Evolutionary conservation across 2,888 invertebrate species (phyloP).

Genomic region (Leptopilina syphax): DNA sequence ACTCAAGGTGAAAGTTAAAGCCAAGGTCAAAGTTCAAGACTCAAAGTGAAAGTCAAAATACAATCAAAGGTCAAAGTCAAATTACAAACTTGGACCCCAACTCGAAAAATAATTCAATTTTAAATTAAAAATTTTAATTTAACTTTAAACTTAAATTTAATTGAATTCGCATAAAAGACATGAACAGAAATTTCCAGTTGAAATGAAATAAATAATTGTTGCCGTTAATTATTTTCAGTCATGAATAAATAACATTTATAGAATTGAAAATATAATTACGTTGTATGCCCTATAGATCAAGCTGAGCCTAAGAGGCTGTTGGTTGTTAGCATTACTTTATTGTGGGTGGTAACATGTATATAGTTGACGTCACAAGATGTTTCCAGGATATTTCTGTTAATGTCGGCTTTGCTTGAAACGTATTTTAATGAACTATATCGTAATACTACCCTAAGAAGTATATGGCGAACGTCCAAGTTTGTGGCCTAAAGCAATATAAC

Average conservation of each 20-base stretch:
- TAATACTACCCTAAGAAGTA: slow-evolving; percentile 57
- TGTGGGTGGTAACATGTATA: slow-evolving; percentile 3
- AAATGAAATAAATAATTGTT: no score
- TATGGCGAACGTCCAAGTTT: slow-evolving; percentile 62
- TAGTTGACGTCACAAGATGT: background rate
- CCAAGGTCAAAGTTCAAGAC: no score
- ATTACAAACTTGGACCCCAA: background rate
- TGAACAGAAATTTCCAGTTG: no score
- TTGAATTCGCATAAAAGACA: no score
- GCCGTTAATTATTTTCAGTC: no score
- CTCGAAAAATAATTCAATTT: background rate
- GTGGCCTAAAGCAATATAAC: slow-evolving; percentile 58
- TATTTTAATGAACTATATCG: slow-evolving; percentile 65
- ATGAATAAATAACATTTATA: no score
- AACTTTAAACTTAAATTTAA: no score
- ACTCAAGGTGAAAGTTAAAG: no score
- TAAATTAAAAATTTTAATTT: no score
- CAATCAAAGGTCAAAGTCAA: no score
- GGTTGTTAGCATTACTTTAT: slow-evolving; percentile 8
- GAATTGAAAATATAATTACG: background rate
- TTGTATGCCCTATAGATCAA: background rate
- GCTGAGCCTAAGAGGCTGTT: background rate
- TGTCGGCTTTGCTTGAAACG: slow-evolving; percentile 45
- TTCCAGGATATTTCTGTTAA: slow-evolving; percentile 15
- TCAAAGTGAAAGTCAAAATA: no score